A percentile compares a stretch with the other conserved stretches of the same genome.
These are phyloP conservation scores for Barypeithes pellucidus DNA, from an alignment of 2,888 invertebrate genomes.

Conservation along the genomic window DNA sequence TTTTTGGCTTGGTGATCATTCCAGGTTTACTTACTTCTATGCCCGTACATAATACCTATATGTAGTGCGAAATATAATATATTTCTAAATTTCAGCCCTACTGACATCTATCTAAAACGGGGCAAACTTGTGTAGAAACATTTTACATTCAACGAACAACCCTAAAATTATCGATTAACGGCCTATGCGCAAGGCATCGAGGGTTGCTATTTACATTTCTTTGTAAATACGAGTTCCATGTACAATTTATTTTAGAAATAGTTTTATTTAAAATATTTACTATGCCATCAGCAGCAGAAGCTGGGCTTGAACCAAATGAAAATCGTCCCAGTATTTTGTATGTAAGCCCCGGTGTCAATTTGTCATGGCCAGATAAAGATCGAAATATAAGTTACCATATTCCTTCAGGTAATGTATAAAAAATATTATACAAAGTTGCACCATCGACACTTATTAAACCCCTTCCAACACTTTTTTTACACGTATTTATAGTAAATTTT, in stretches of 20 bases:
- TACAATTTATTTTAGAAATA: too few species aligned
- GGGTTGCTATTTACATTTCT: background rate
- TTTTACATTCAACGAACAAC: background rate
- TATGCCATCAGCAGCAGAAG: constrained; percentile 62
- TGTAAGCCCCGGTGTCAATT: constrained; percentile 65
- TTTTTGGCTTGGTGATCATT: too few species aligned
- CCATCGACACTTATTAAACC: background rate
- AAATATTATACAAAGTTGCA: background rate
- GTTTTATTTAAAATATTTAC: background rate
- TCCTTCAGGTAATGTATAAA: constrained; percentile 65
- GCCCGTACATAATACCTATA: too few species aligned
- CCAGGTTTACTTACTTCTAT: too few species aligned
- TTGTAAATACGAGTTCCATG: too few species aligned
- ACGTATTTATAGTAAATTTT: too few species aligned
- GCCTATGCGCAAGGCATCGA: background rate
- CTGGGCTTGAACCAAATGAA: constrained; percentile 68
- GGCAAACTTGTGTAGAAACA: background rate
- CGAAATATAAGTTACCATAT: constrained; percentile 68
- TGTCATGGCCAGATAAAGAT: constrained; percentile 67
- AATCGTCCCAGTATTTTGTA: constrained; percentile 66
- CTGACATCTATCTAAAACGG: background rate
- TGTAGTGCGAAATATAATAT: too few species aligned
- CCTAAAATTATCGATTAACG: constrained; percentile 8
- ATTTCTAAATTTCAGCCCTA: background rate
- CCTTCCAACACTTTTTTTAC: too few species aligned